A percentile compares a stretch with the other conserved stretches of the same genome.
Evolutionary conservation across 30 jellyfish, hydroid and myxozoan species (phyloP).

Genomic region (Chrysaora quinquecirrha): DNA sequence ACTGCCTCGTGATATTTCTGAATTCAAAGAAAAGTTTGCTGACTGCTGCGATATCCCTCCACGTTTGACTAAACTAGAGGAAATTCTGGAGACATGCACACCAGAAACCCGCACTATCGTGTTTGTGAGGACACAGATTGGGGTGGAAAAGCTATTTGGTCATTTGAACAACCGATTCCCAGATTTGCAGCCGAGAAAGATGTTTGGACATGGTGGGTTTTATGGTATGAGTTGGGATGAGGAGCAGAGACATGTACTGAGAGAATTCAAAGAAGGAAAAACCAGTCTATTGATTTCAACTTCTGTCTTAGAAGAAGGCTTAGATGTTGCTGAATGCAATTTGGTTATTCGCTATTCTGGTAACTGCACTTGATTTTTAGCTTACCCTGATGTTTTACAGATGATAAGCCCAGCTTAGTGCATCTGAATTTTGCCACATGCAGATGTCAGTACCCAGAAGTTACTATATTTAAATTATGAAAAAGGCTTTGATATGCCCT

Average conservation of each 20-base stretch:
- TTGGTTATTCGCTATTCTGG: conserved; percentile 76
- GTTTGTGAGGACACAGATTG: conserved; percentile 60
- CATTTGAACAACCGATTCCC: conserved; percentile 40
- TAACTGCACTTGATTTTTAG: too few relatives aligned
- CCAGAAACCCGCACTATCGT: conserved; percentile 48
- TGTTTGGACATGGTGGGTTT: conserved; percentile 86
- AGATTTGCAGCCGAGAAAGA: conserved; percentile 39
- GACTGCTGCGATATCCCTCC: conserved; percentile 1
- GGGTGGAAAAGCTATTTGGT: conserved; percentile 24
- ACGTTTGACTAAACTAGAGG: conserved; percentile 30
- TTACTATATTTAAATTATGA: too few relatives aligned
- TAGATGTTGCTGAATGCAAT: conserved; percentile 82
- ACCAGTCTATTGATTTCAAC: conserved; percentile 72
- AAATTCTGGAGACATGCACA: conserved; percentile 19
- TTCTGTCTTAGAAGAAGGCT: conserved; percentile 89
- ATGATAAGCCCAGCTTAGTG: too few relatives aligned
- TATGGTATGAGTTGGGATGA: conserved; percentile 91
- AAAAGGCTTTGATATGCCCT: too few relatives aligned
- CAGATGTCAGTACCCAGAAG: too few relatives aligned
- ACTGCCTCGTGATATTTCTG: not conserved
- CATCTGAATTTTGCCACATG: too few relatives aligned
- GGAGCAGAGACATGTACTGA: conserved; percentile 55
- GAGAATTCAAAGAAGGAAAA: conserved; percentile 59
- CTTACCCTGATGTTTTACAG: too few relatives aligned
- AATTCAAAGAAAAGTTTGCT: not conserved